These are phyloP conservation scores for Anastrepha ludens DNA, from an alignment of 1,140 invertebrate genomes.

Conservation along the genomic window DNA sequence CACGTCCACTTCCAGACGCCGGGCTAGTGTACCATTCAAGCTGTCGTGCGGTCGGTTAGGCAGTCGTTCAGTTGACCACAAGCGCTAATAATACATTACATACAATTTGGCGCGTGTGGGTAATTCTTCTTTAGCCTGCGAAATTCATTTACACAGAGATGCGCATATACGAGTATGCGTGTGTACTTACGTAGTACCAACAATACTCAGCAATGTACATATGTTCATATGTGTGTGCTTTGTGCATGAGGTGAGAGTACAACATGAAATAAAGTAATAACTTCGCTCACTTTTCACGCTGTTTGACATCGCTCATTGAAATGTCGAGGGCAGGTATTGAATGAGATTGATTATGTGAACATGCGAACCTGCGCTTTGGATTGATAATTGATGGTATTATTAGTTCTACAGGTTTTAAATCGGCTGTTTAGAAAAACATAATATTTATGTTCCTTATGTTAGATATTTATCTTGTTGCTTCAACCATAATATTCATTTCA, in stretches of 20 bases:
- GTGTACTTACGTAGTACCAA: not conserved
- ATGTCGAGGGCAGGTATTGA: slow-evolving; percentile 16
- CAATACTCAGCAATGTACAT: not conserved
- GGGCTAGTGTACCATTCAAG: not conserved
- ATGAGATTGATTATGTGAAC: slow-evolving; percentile 27
- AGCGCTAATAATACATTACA: slow-evolving; percentile 12
- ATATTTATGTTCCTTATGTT: too few species aligned
- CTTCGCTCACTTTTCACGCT: slow-evolving; percentile 11
- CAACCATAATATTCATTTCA: too few species aligned
- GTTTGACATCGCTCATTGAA: slow-evolving; percentile 33
- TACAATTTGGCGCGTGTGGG: not conserved
- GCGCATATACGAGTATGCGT: not conserved
- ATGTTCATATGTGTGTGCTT: not conserved
- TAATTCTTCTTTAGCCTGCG: not conserved
- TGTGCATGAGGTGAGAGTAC: not conserved
- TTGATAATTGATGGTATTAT: not conserved
- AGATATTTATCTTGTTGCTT: too few species aligned
- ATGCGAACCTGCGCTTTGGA: not conserved
- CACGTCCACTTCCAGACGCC: not conserved
- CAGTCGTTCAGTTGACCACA: not conserved
- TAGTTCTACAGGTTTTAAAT: not conserved
- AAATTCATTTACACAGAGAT: not conserved
- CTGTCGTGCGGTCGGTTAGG: not conserved
- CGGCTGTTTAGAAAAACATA: too few species aligned
- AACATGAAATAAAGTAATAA: slow-evolving; percentile 43